Percentiles rank a stretch among this genome's conserved stretches.
Conservation (phyloP, 2,797 vertebrate species). For the Gymnoscopelus microlampas region DNA sequence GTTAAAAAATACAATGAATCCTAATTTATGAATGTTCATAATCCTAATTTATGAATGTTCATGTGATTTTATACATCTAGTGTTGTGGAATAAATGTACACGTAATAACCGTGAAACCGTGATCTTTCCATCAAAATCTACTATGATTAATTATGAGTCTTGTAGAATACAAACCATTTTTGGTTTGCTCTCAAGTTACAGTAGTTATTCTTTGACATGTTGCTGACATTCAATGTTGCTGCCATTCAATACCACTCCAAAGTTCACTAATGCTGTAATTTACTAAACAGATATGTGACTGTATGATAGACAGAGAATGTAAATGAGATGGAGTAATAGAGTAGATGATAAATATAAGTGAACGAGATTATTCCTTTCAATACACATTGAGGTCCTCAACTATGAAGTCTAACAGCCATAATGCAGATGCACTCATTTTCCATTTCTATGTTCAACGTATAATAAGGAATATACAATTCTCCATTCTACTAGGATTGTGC, state of each 20-base stretch:
- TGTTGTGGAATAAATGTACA: too few relatives aligned
- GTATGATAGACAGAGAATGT: conserved; percentile 15
- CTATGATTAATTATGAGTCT: too few relatives aligned
- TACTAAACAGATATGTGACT: not conserved
- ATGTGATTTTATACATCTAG: too few relatives aligned
- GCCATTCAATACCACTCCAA: not conserved
- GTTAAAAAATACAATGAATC: too few relatives aligned
- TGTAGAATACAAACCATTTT: not conserved
- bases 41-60: too few relatives aligned
- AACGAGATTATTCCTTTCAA: not conserved
- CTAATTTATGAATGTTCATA: too few relatives aligned
- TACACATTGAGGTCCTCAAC: conserved; percentile 8
- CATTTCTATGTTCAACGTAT: conserved; percentile 10
- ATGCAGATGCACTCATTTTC: not conserved
- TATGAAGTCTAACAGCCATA: not conserved
- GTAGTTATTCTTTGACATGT: conserved; percentile 1
- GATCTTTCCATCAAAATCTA: too few relatives aligned
- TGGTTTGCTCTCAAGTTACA: not conserved
- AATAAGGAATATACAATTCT: conserved; percentile 7
- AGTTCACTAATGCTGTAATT: not conserved
- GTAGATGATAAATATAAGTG: conserved; percentile 8
- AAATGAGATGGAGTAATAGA: conserved; percentile 2
- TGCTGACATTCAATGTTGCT: not conserved
- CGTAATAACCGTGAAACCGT: too few relatives aligned
- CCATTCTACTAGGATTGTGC: not conserved